Evolutionary conservation across 2,797 vertebrate genomes (phyloP).

Genomic region (Percopsis omiscomaycus): DNA sequence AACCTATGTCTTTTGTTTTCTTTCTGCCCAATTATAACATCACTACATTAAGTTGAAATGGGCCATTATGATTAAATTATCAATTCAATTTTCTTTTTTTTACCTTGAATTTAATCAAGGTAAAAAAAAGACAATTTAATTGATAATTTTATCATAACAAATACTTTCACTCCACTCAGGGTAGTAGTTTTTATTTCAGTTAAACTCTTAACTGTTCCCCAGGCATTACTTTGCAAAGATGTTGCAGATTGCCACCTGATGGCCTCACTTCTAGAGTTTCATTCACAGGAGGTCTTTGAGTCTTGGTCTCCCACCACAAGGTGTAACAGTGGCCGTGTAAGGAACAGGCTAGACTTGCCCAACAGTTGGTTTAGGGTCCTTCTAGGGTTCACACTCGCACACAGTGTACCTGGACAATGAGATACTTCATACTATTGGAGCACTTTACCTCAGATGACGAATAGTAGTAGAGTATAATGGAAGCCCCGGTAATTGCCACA

Average conservation of each 20-base stretch:
- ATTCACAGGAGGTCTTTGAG: slow-evolving; percentile 19
- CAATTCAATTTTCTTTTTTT: not conserved
- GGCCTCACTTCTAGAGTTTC: slow-evolving; percentile 8
- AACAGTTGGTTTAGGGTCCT: not conserved
- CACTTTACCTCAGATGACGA: slow-evolving; percentile 42
- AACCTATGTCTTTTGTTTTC: not conserved
- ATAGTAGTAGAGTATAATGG: slow-evolving; percentile 35
- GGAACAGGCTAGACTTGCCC: slow-evolving; percentile 10
- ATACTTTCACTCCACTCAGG: too few relatives aligned
- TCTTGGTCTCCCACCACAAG: slow-evolving; percentile 9
- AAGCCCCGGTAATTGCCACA: slow-evolving; percentile 34
- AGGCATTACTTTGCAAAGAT: not conserved
- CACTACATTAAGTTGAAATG: not conserved
- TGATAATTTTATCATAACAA: too few relatives aligned
- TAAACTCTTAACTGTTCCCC: not conserved
- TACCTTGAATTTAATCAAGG: too few relatives aligned
- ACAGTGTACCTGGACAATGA: not conserved
- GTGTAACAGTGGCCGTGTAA: slow-evolving; percentile 15
- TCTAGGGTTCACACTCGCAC: not conserved
- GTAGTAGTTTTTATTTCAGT: too few relatives aligned
- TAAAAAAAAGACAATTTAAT: too few relatives aligned
- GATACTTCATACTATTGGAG: slow-evolving; percentile 1
- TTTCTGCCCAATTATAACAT: not conserved
- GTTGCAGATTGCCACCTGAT: slow-evolving; percentile 2
- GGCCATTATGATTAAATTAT: not conserved